Evolutionary conservation across 2,797 vertebrate species (phyloP).

Genomic region (Pseudopleuronectes americanus): DNA sequence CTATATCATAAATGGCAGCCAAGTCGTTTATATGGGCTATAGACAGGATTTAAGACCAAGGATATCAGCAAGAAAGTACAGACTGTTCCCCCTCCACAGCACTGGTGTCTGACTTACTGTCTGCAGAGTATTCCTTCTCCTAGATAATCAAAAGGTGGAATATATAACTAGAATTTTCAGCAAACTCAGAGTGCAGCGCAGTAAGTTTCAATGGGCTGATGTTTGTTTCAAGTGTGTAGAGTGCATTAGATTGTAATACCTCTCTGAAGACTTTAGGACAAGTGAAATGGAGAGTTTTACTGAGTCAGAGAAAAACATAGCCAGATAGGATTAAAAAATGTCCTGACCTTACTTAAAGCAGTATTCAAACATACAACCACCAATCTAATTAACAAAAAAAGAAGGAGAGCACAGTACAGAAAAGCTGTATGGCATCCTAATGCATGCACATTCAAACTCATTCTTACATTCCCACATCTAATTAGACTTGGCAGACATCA

Average conservation of each 20-base stretch:
- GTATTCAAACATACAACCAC: too few species aligned
- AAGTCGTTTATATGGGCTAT: slow-evolving; percentile 27
- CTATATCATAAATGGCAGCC: slow-evolving; percentile 21
- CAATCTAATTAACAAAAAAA: too few species aligned
- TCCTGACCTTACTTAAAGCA: too few species aligned
- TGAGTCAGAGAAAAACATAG: not conserved
- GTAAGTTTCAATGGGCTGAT: not conserved
- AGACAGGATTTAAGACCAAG: slow-evolving; percentile 28
- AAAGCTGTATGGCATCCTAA: too few species aligned
- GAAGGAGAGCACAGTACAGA: too few species aligned
- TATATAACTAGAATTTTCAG: slow-evolving; percentile 35
- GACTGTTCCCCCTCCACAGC: slow-evolving; percentile 23
- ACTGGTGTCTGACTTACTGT: slow-evolving; percentile 21
- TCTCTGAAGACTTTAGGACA: not conserved
- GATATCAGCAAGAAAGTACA: slow-evolving; percentile 45
- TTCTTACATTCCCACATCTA: not conserved
- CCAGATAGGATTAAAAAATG: not conserved
- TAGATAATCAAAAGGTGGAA: slow-evolving; percentile 47
- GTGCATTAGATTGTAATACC: slow-evolving; percentile 20
- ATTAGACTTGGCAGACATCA: slow-evolving; percentile 25
- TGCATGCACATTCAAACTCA: not conserved
- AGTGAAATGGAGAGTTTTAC: slow-evolving; percentile 4
- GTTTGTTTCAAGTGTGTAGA: slow-evolving; percentile 14
- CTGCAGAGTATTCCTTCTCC: slow-evolving; percentile 19
- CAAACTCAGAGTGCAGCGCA: not conserved